A percentile compares a stretch with the other conserved stretches of the same genome.
Evolutionary conservation across 64 coral and sea anemone species (phyloP).

Genomic region (Montipora efflorescens): DNA sequence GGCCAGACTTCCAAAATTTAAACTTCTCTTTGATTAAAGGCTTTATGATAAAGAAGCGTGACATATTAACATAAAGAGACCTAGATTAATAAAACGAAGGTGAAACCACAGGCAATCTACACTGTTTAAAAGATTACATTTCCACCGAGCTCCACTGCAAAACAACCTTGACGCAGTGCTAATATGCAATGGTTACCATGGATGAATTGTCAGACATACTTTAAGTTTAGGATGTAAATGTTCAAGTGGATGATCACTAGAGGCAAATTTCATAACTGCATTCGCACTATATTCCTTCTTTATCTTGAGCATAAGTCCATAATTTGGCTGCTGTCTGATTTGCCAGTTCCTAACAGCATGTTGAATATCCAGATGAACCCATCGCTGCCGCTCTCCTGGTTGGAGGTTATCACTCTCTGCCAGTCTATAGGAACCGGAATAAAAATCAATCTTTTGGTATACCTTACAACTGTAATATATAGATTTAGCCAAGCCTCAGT

Average conservation of each 20-base stretch:
- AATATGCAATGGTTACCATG: conserved; percentile 58
- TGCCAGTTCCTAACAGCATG: conserved; percentile 85
- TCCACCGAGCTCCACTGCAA: not conserved
- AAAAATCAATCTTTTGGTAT: not conserved
- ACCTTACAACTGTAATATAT: no score
- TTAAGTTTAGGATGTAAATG: conserved; percentile 72
- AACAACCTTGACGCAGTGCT: not conserved
- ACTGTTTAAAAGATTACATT: no score
- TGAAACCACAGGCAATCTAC: no score
- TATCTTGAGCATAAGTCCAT: conserved; percentile 93
- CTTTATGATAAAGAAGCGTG: no score
- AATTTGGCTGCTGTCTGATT: conserved; percentile 79
- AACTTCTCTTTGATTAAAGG: no score
- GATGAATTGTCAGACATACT: conserved; percentile 75
- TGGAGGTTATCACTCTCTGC: conserved; percentile 61
- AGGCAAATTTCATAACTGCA: conserved; percentile 80
- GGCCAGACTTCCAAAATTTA: no score
- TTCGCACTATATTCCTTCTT: conserved; percentile 85
- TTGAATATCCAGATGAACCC: conserved; percentile 82
- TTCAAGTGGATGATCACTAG: conserved; percentile 60
- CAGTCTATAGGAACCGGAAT: conserved; percentile 50
- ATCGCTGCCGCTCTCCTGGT: conserved; percentile 33
- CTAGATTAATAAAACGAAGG: no score
- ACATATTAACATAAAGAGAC: no score
- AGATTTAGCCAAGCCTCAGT: no score